These are phyloP conservation scores for Danio aesculapii DNA, from an alignment of 2,797 vertebrate genomes.

Conservation along the genomic window DNA sequence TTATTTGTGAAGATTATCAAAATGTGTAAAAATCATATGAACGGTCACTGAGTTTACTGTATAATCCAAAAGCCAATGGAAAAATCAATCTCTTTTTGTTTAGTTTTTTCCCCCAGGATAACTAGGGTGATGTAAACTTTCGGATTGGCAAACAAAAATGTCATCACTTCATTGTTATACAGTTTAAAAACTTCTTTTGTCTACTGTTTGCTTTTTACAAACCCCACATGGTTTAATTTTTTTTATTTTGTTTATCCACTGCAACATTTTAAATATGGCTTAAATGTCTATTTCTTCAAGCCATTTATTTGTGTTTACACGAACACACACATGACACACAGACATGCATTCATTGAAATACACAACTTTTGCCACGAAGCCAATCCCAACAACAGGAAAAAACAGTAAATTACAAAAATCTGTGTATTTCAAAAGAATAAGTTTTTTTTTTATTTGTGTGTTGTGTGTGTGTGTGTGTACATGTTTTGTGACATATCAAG, in stretches of 20 bases:
- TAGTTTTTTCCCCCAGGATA: too few species aligned
- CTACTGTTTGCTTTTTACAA: background rate
- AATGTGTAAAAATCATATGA: background rate
- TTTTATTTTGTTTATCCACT: background rate
- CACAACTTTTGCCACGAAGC: background rate
- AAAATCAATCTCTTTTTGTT: background rate
- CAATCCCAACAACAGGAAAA: background rate
- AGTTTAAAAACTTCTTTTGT: background rate
- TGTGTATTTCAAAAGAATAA: background rate
- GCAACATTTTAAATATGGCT: background rate
- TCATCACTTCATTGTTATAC: background rate
- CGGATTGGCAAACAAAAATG: background rate
- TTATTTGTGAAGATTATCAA: background rate
- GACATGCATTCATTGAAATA: too few species aligned
- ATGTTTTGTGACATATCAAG: too few species aligned
- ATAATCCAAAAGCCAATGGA: background rate
- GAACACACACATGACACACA: too few species aligned
- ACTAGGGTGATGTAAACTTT: background rate
- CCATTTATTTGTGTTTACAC: background rate
- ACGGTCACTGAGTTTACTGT: background rate
- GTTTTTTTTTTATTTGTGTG: too few species aligned
- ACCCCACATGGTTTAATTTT: background rate
- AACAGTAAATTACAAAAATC: background rate
- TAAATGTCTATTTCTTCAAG: background rate
- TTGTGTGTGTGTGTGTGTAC: too few species aligned